phyloP scores from a whole-genome alignment of 2,797 vertebrate species.

The Philypnodon macrostomus region DNA sequence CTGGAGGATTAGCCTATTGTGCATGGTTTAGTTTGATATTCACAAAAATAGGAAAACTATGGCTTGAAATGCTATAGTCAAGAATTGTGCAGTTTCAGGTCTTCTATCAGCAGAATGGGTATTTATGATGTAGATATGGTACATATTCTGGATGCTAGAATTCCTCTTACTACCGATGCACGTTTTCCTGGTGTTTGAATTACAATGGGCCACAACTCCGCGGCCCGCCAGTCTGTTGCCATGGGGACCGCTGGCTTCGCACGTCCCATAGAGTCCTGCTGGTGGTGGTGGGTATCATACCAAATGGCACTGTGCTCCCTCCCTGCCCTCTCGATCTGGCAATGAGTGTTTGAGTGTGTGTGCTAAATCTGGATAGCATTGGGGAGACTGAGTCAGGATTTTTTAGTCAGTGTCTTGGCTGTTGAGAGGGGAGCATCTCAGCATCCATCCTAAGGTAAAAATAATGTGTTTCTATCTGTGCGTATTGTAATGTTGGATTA shows the following conservation, averaged over 20 bases:
- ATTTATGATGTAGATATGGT: no score
- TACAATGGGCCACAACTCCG: slow-evolving; percentile 51
- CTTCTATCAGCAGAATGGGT: no score
- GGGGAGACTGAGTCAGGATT: slow-evolving; percentile 49
- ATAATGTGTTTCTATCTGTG: background rate
- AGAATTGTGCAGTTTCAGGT: no score
- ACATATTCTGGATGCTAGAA: no score
- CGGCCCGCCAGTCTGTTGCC: slow-evolving; percentile 75
- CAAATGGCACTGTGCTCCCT: slow-evolving; percentile 50
- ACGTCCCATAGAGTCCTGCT: slow-evolving; percentile 56
- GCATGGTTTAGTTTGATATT: no score
- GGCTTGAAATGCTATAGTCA: no score
- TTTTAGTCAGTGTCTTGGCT: slow-evolving; percentile 48
- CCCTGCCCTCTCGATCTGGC: slow-evolving; percentile 41
- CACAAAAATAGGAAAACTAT: no score
- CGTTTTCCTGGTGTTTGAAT: slow-evolving; percentile 50
- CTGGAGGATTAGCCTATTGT: no score
- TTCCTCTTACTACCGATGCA: slow-evolving; percentile 18
- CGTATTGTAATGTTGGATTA: slow-evolving; percentile 1
- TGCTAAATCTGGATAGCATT: slow-evolving; percentile 24
- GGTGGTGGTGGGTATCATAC: slow-evolving; percentile 56
- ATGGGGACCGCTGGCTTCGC: slow-evolving; percentile 81
- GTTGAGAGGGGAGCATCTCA: slow-evolving; percentile 40
- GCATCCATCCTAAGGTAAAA: slow-evolving; percentile 55
- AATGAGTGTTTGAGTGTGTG: slow-evolving; percentile 13